phyloP scores from a whole-genome alignment of 2,888 invertebrate species.

The Sminthurides aquaticus region DNA sequence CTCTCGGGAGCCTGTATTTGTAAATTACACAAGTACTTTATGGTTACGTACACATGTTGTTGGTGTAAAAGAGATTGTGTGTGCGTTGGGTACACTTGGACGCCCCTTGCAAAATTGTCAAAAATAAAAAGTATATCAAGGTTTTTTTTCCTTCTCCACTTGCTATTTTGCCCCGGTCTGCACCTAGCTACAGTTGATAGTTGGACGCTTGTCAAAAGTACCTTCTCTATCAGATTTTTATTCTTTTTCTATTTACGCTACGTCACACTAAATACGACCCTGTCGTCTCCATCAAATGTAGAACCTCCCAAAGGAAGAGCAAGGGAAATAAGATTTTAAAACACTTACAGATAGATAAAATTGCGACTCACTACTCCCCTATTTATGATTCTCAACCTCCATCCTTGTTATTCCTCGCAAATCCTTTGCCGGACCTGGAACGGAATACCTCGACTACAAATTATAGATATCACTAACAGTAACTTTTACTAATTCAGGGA shows the following conservation, averaged over 20 bases:
- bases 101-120: constrained; percentile 32
- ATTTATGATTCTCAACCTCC: too few relatives aligned
- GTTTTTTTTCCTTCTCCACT: constrained; percentile 33
- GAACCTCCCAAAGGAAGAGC: neutral
- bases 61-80: neutral
- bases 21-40: neutral
- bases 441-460: too few relatives aligned
- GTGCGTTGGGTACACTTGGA: constrained; percentile 17
- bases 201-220: constrained; percentile 29
- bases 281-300: constrained; percentile 4
- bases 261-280: constrained; percentile 18
- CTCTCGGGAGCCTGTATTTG: too few relatives aligned
- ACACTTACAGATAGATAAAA: neutral
- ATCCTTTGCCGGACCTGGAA: too few relatives aligned
- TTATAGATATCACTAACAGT: too few relatives aligned
- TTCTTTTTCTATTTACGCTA: constrained; percentile 23
- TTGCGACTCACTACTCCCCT: neutral
- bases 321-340: too few relatives aligned
- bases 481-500: too few relatives aligned
- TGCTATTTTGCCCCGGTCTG: constrained; percentile 30
- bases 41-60: too few relatives aligned
- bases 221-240: constrained; percentile 24
- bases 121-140: constrained; percentile 41
- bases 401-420: too few relatives aligned
- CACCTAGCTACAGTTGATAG: constrained; percentile 26